Evolutionary conservation across 2,113 vertebrate genomes (phyloP).

Genomic region (Sturnus vulgaris): DNA sequence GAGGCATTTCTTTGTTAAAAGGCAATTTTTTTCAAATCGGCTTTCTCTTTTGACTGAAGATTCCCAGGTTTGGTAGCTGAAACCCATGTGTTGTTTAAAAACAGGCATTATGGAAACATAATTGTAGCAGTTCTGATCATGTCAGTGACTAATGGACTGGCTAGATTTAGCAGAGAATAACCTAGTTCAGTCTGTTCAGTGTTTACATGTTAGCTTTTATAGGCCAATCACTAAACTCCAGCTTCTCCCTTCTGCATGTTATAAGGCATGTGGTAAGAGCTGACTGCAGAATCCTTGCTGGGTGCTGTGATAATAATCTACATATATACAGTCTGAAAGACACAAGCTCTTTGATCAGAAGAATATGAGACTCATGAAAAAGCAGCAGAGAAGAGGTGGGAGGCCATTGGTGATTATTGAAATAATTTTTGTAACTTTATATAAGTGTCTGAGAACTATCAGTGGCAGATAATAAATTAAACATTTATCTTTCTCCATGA

Average conservation of each 20-base stretch:
- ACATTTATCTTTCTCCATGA: background rate
- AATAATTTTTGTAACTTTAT: background rate
- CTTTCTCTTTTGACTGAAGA: background rate
- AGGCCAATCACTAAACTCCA: background rate
- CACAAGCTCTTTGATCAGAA: background rate
- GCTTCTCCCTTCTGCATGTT: background rate
- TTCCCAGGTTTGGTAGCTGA: background rate
- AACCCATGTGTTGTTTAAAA: background rate
- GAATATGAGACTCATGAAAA: background rate
- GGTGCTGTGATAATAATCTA: background rate
- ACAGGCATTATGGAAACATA: background rate
- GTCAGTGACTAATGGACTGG: background rate
- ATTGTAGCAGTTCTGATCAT: background rate
- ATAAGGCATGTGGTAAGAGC: background rate
- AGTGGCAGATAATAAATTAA: background rate
- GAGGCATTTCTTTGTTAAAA: background rate
- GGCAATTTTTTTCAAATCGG: background rate
- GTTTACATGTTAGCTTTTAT: background rate
- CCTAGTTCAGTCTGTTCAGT: background rate
- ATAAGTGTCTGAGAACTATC: background rate
- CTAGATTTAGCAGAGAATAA: constrained; percentile 1
- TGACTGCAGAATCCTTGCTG: background rate
- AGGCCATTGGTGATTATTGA: background rate
- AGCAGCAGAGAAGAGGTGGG: background rate
- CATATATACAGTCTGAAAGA: background rate